Percentiles rank a stretch among this genome's conserved stretches.
phyloP scores from a whole-genome alignment of 2,113 vertebrate genomes.

The Gallinago jamesoni region DNA sequence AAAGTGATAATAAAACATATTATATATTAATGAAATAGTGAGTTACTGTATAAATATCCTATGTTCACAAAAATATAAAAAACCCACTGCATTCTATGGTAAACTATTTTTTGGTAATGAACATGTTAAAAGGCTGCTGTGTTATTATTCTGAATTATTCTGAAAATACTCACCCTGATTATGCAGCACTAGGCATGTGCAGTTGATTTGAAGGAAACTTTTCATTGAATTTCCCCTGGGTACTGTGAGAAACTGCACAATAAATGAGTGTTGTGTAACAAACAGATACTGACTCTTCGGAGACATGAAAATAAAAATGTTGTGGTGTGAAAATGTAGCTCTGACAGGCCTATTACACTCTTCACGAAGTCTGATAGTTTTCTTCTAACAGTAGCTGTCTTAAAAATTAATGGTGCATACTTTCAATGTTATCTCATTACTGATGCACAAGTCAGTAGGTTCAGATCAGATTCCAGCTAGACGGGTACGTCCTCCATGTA shows the following conservation, averaged over 20 bases:
- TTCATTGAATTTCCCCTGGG: slow-evolving; percentile 31
- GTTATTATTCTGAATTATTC: neutral
- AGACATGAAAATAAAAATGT: slow-evolving; percentile 23
- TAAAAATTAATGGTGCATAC: slow-evolving; percentile 21
- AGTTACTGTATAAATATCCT: neutral
- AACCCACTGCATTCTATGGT: neutral
- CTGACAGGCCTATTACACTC: slow-evolving; percentile 20
- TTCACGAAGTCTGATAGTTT: neutral
- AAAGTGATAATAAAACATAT: neutral
- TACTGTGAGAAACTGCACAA: slow-evolving; percentile 13
- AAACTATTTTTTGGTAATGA: neutral
- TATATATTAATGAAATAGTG: neutral
- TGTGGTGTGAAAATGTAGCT: neutral
- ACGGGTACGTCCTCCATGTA: accelerated
- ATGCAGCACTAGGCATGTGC: neutral
- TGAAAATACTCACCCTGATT: neutral
- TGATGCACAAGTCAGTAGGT: neutral
- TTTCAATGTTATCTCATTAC: neutral
- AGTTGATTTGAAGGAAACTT: neutral
- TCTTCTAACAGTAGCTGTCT: neutral
- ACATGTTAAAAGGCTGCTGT: neutral
- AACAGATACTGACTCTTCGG: neutral
- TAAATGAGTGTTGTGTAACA: slow-evolving; percentile 24
- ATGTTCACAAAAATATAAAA: neutral
- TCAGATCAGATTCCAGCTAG: neutral